A percentile compares a stretch with the other conserved stretches of the same genome.
phyloP scores from a whole-genome alignment of 2,888 invertebrate genomes.

The Melieria picta region DNA sequence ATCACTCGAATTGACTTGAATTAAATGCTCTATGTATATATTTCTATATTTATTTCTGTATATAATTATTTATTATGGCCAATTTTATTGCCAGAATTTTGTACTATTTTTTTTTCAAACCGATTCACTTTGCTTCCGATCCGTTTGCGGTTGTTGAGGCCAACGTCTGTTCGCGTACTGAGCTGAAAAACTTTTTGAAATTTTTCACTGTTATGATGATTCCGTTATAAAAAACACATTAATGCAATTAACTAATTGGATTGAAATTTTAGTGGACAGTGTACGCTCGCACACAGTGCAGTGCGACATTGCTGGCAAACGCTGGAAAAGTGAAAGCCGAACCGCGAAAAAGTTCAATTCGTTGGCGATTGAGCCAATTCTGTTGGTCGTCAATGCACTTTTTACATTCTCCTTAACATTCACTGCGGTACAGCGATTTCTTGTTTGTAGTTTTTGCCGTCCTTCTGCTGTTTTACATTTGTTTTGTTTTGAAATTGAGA shows the following conservation, averaged over 20 bases:
- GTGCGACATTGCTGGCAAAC: slow-evolving; percentile 9
- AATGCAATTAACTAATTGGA: slow-evolving; percentile 63
- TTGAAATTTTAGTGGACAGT: slow-evolving; percentile 35
- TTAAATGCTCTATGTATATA: neutral
- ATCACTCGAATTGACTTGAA: neutral
- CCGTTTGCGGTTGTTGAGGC: neutral
- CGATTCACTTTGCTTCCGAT: no score
- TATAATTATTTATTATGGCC: neutral
- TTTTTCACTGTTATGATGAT: slow-evolving; percentile 49
- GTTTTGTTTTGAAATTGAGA: no score
- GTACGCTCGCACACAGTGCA: neutral
- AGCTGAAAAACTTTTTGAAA: slow-evolving; percentile 42
- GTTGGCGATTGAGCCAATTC: no score
- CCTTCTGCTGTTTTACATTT: no score
- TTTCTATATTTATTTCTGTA: neutral
- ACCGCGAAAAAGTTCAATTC: neutral
- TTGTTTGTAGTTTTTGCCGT: no score
- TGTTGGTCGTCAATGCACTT: no score
- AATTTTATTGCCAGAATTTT: neutral
- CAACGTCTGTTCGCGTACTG: slow-evolving; percentile 49
- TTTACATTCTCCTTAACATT: no score
- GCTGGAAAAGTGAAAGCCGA: neutral
- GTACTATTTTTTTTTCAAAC: neutral
- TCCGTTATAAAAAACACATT: slow-evolving; percentile 37
- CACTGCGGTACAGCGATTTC: no score